Base-by-base conservation (phyloP, 2,797 vertebrate genomes). In the Enteromius treurensis region DNA sequence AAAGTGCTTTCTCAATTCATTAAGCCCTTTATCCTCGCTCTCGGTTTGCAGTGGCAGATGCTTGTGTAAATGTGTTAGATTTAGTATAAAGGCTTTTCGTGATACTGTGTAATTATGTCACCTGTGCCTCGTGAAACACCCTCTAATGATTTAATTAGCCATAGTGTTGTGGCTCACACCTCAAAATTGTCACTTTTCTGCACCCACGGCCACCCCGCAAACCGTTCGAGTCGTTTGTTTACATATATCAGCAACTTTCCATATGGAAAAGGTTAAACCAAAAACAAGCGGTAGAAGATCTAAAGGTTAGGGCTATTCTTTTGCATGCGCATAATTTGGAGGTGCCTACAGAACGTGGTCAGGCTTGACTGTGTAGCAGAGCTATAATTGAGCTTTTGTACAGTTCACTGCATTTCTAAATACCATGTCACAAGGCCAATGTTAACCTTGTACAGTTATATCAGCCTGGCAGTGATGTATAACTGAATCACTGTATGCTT, bases 361-460 rank as follows among this genome's bases (percentile, higher is more conserved):
- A 74, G 58, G 67, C 37, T 78, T 82, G 60, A 79, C 78, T 80
- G 71, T 80, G 68, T 81, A 84, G 65, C 69, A 70, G 78, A 37
- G 65, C 82, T 80, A 79, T 87, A 87, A 87, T 68, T 87, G 82
- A 83, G 83, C 73, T 47, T 75, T 81, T 75, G 84, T 81, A 26
- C 83, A 84, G 85, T 83, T 84, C 78, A 42, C 80, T 84, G 85
- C 77, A 42, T 86, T 78, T 85, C 21, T 87, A 84, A 88, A 87
- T 84, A 74, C 84, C 79, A 79, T 80, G 81, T 87, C 80, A 85
- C 80, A 42, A 83, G 60, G 70, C 49, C 81, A 83, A 60, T 74
- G 68, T 79, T 88, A 80, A 78, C 80, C 82, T 74, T 83, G 81
- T 58, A 64, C 76, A 76, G 80, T 77, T 82, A 68, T 26, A 77